Evolutionary conservation across 2,888 invertebrate species (phyloP), one percentile per base, ranked within the genome.

Genomic region (Leptinotarsa rubiginosa): DNA sequence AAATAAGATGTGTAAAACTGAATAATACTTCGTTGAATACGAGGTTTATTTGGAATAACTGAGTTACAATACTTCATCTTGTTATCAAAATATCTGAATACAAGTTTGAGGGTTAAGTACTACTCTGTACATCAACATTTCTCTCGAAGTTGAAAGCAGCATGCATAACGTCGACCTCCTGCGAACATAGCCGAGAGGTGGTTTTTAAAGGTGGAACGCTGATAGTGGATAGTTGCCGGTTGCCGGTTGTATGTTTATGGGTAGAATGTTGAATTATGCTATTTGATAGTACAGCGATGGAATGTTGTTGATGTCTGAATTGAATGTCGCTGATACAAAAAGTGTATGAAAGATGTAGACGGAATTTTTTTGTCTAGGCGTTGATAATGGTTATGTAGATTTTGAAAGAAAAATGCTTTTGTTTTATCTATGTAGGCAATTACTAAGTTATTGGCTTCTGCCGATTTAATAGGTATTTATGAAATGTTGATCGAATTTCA

Each of bases 181-280:
- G 22, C 73, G 73, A 62, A 62, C 64, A 41, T 25, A 16, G 18
- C 68, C 69, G 68, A 68, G 47, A 59, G 59, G 66, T 73, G 62
- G 41, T 31, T 52, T 73, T 73, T 69, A 73, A 73, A 73, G 73
- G 69, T 73, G 69, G 68, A 69, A 69, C 47, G 50, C 7, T 2
- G 47, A 64, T 56, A 56, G 71, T 54, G 59, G 50, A 50, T 16
- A 15, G 50, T 50, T 56, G 56, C 56, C 20, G 54, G 52, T 52
- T 13, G 47, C 47, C 50, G 50, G 50, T 50, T 50, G 18, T 54
- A 20, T 54, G 54, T 41, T 41, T 41, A 41, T 41, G 12, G 10
- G 2, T 41, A 41, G 41, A 10, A 41, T 41, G 20, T 59, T 15
- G 13, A 22, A 59, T 59, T 59, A 59, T 59, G 22, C 10, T 18